Evolutionary conservation across 2,888 invertebrate species (phyloP), one percentile per base, ranked within the genome.

Genomic region (Xylocampa areola): DNA sequence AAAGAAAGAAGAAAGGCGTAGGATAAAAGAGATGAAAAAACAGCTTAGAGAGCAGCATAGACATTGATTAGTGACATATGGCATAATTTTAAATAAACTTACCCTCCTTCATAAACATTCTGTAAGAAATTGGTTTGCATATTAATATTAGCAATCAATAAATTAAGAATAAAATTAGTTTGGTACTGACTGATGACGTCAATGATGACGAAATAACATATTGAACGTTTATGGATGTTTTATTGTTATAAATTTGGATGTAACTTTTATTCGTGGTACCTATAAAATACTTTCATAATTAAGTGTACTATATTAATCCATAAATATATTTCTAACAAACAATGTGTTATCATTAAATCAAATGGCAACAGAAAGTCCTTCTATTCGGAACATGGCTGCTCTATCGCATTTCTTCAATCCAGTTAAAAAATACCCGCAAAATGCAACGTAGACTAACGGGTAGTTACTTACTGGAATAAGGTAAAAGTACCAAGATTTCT

Each of bases 1-100:
- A 59, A 82, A 81, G 51, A 88, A 81, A 69, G 86, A 86, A 79
- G 87, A 89, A 66, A 85, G 80, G 49, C 80, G 73, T 58, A 82
- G 52, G 65, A 69, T 71, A 40, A 88, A 82, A 67, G 76, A 77
- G 39, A 48, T 71, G 19, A 82, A 74, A 75, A 82, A 74, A 36
- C 51, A 57, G 11, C 65, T 66, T 4, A 70, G 67, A 53, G 53
- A 53, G 4, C 52, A 58, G 53, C 49, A 61, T 32, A 67, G 10
- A 39, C 43, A 70, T 23, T 66, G 72, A 52, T 35, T 41, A 55
- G 58, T 68, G 68, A 35, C 16, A 49, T 44, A 27, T n/a, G 6
- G 21, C 21, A 6, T 30, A 13, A 14, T 44, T 49, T 37, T 27
- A 27, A 25, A 11, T 36, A 23, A 36, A 54, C 23, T 4, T 53